phyloP scores from a whole-genome alignment of 2,797 vertebrate species.

The Malurus splendens region DNA sequence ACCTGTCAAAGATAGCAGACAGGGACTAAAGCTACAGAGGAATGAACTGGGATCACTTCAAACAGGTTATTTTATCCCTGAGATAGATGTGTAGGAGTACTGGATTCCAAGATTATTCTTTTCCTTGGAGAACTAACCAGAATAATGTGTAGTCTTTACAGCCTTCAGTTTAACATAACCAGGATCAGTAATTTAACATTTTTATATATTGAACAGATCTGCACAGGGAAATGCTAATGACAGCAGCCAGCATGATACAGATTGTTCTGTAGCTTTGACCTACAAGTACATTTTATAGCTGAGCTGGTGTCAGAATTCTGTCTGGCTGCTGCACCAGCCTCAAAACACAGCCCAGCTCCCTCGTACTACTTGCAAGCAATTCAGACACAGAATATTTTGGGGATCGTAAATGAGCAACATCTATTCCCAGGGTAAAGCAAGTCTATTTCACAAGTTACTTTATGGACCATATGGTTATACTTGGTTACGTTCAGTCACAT shows the following conservation, averaged over 20 bases:
- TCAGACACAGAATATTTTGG: constrained; percentile 31
- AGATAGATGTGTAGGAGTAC: background rate
- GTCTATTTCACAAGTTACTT: constrained; percentile 60
- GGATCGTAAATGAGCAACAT: constrained; percentile 43
- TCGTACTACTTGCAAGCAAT: background rate
- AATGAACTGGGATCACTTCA: background rate
- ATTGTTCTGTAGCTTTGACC: constrained; percentile 14
- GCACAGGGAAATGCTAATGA: background rate
- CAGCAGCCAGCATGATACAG: background rate
- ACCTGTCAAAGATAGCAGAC: background rate
- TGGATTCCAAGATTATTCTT: background rate
- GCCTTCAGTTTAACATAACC: background rate
- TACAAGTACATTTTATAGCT: background rate
- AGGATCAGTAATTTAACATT: background rate
- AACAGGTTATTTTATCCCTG: background rate
- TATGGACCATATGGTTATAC: constrained; percentile 52
- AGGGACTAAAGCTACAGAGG: background rate
- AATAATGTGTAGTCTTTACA: background rate
- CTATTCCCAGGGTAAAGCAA: constrained; percentile 48
- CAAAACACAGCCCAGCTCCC: background rate
- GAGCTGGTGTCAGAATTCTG: constrained; percentile 8
- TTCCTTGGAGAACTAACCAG: background rate
- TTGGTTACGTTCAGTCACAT: constrained; percentile 42
- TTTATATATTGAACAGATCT: background rate
- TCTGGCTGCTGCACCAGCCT: background rate